Percentiles rank a stretch among this genome's conserved stretches.
Conservation (phyloP, 2,888 invertebrate species). For the Gastrophysa polygoni region DNA sequence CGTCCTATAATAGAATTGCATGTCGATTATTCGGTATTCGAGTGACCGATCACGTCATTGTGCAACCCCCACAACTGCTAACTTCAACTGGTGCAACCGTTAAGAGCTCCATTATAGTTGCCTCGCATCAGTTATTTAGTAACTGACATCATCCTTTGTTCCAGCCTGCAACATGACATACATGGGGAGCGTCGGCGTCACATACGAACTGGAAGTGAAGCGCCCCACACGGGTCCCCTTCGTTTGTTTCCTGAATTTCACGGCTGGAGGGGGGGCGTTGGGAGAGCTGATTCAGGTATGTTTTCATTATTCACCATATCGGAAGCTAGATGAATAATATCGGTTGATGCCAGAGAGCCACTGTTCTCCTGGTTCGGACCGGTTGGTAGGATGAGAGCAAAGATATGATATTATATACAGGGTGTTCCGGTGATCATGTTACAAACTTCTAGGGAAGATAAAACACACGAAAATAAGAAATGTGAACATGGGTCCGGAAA, state of each 20-base stretch:
- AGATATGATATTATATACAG: too few relatives aligned
- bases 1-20: not conserved
- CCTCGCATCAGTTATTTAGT: not conserved
- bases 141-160: slow-evolving; percentile 48
- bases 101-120: too few relatives aligned
- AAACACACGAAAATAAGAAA: too few relatives aligned
- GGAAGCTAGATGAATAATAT: too few relatives aligned
- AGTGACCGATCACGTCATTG: not conserved
- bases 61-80: not conserved
- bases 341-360: too few relatives aligned
- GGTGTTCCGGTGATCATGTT: too few relatives aligned
- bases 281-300: slow-evolving; percentile 82
- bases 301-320: not conserved
- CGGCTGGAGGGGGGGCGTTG: slow-evolving; percentile 72
- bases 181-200: slow-evolving; percentile 80
- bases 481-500: too few relatives aligned
- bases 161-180: slow-evolving; percentile 85
- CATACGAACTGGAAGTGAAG: slow-evolving; percentile 79
- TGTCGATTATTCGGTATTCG: not conserved
- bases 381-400: too few relatives aligned
- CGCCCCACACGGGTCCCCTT: slow-evolving; percentile 79
- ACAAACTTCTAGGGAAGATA: too few relatives aligned
- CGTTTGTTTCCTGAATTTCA: slow-evolving; percentile 82
- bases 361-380: too few relatives aligned
- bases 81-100: too few relatives aligned